These are phyloP conservation scores for Oryctolagus cuniculus DNA, from an alignment of 2,113 vertebrate genomes.

Conservation along the genomic window mOryCun1.1 NC_091433.1:29155001-29155500, in stretches of 20 bases:
- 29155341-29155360: neutral
- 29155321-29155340: neutral
- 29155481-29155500: neutral
- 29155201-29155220: neutral
- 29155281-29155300: neutral
- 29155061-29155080: neutral
- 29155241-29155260: neutral
- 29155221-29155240: neutral
- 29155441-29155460: neutral
- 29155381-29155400: neutral
- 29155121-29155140: conserved; percentile 54
- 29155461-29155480: neutral
- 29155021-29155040: neutral
- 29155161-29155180: neutral
- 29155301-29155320: neutral
- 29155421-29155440: no score
- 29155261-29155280: neutral
- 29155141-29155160: neutral
- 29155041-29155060: neutral
- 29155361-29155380: neutral
- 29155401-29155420: neutral
- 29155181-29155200: neutral
- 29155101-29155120: neutral
- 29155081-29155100: neutral
- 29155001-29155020: conserved; percentile 13